A percentile compares a stretch with the other conserved stretches of the same genome.
These are phyloP conservation scores for Cremastobaeus sp. DNA, from an alignment of 2,888 invertebrate species.

Conservation along the genomic window DNA sequence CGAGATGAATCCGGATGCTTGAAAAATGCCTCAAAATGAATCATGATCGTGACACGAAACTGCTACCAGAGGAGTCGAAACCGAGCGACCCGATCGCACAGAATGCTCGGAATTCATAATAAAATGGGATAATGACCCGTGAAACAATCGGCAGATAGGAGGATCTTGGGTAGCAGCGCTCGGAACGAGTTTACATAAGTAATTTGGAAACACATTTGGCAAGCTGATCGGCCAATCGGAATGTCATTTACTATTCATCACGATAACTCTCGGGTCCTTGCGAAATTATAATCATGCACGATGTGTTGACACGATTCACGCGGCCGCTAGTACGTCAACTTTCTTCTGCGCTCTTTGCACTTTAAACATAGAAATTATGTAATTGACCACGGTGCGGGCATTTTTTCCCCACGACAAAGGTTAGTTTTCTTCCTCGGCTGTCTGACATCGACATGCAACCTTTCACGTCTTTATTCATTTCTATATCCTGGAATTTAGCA, in stretches of 20 bases:
- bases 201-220: constrained; percentile 1
- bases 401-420: no score
- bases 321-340: constrained; percentile 5
- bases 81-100: constrained; percentile 12
- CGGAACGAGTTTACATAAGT: constrained; percentile 18
- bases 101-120: constrained; percentile 23
- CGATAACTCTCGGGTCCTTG: constrained; percentile 18
- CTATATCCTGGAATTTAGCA: no score
- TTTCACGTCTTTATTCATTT: no score
- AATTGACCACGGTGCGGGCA: no score
- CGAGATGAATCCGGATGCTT: background rate
- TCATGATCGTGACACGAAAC: background rate
- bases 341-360: constrained; percentile 30
- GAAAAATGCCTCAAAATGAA: constrained; percentile 19
- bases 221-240: constrained; percentile 1
- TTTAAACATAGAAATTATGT: constrained; percentile 13
- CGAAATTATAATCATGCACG: constrained; percentile 10
- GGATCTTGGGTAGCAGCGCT: no score
- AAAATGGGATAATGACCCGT: constrained; percentile 17
- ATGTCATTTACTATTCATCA: constrained; percentile 27
- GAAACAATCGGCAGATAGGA: constrained; percentile 28
- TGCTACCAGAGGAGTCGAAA: constrained; percentile 13
- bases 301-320: constrained; percentile 23
- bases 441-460: no score
- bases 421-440: no score